These are phyloP conservation scores for Premnoplex brunnescens DNA, from an alignment of 2,797 vertebrate species.

Conservation along the genomic window DNA sequence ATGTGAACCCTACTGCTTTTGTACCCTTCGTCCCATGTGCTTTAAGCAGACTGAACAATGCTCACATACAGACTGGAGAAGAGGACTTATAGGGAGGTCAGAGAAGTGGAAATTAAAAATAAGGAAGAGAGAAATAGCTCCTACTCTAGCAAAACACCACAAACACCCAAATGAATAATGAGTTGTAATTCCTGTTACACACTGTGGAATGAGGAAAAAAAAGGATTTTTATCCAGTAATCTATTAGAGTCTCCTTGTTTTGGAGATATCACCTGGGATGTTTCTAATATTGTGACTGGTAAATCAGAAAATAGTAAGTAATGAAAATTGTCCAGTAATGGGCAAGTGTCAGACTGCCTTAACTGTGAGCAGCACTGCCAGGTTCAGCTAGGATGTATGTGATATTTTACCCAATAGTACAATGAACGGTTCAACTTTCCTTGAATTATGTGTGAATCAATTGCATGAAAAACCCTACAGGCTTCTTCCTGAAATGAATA, in stretches of 20 bases:
- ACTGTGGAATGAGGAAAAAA: neutral
- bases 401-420: neutral
- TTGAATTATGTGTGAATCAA: constrained; percentile 18
- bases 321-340: neutral
- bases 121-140: neutral
- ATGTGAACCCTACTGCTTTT: neutral
- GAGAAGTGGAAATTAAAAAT: neutral
- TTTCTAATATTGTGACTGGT: neutral
- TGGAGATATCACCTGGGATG: neutral
- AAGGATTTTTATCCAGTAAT: neutral
- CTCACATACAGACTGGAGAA: neutral
- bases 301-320: neutral
- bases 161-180: neutral
- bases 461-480: neutral
- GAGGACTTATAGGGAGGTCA: neutral
- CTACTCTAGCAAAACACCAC: neutral
- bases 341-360: neutral
- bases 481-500: neutral
- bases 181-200: neutral
- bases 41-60: neutral
- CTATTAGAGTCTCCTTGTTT: neutral
- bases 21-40: neutral
- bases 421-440: neutral
- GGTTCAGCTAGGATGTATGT: neutral
- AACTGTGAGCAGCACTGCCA: neutral